These are phyloP conservation scores for Heterodera schachtii DNA, from an alignment of 1,140 invertebrate genomes.

Conservation along the genomic window DNA sequence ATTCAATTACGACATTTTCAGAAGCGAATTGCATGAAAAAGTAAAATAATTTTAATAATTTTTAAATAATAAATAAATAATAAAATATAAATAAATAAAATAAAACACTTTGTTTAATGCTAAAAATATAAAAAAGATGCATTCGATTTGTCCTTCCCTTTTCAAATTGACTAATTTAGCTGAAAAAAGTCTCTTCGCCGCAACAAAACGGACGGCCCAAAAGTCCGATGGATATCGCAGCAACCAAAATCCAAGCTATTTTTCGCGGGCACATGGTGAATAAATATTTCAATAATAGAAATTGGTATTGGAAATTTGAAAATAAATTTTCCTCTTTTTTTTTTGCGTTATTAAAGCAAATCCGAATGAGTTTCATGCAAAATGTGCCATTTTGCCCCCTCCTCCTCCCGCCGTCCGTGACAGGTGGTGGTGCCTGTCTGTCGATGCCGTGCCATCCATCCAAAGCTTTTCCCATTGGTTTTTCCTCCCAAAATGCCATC, in stretches of 20 bases:
- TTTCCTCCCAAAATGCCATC: neutral
- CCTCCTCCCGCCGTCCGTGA: too few relatives aligned
- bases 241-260: constrained; percentile 64
- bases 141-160: too few relatives aligned
- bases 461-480: neutral
- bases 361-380: too few relatives aligned
- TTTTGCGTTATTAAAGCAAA: too few relatives aligned
- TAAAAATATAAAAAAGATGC: too few relatives aligned
- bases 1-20: constrained; percentile 43
- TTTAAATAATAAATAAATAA: too few relatives aligned
- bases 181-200: neutral
- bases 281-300: neutral
- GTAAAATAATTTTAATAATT: constrained; percentile 8
- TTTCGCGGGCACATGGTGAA: constrained; percentile 55
- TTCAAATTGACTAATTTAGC: neutral
- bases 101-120: too few relatives aligned
- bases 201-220: constrained; percentile 28
- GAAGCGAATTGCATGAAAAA: constrained; percentile 45
- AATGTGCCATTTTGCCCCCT: neutral
- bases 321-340: too few relatives aligned
- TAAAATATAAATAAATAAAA: too few relatives aligned
- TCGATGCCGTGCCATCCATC: too few relatives aligned
- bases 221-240: constrained; percentile 55
- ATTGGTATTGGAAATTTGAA: neutral
- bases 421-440: neutral